These are phyloP conservation scores for Sterna hirundo DNA, from an alignment of 2,113 vertebrate species.

Conservation along the genomic window DNA sequence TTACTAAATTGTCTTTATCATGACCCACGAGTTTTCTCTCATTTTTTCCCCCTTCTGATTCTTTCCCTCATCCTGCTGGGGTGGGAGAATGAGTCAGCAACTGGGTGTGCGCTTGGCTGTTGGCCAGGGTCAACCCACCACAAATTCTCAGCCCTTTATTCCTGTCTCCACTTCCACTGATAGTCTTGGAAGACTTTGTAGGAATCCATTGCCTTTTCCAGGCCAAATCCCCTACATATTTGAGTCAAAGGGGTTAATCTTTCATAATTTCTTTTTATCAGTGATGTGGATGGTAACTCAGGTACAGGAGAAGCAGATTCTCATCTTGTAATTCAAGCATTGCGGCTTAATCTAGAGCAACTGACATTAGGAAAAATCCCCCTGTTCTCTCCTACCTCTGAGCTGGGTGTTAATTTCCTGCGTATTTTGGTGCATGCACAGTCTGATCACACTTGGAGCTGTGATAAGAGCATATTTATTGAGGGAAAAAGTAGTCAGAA, in stretches of 20 bases:
- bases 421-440: not conserved
- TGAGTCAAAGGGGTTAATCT: not conserved
- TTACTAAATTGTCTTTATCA: not conserved
- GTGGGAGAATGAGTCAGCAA: not conserved
- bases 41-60: not conserved
- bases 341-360: not conserved
- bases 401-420: constrained; percentile 11
- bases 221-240: not conserved
- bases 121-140: not conserved
- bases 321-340: not conserved
- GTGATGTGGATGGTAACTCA: not conserved
- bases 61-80: not conserved
- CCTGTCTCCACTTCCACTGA: not conserved
- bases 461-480: not conserved
- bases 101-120: not conserved
- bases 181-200: not conserved
- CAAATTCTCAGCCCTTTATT: not conserved
- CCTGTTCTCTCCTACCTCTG: not conserved
- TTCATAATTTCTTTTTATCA: not conserved
- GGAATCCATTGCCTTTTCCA: not conserved
- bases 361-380: not conserved
- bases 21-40: not conserved
- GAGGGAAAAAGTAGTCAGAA: not conserved
- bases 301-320: not conserved
- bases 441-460: not conserved